Percentiles rank a stretch among this genome's conserved stretches.
phyloP scores from a whole-genome alignment of 2,888 invertebrate genomes.

The Polietes domitor region DNA sequence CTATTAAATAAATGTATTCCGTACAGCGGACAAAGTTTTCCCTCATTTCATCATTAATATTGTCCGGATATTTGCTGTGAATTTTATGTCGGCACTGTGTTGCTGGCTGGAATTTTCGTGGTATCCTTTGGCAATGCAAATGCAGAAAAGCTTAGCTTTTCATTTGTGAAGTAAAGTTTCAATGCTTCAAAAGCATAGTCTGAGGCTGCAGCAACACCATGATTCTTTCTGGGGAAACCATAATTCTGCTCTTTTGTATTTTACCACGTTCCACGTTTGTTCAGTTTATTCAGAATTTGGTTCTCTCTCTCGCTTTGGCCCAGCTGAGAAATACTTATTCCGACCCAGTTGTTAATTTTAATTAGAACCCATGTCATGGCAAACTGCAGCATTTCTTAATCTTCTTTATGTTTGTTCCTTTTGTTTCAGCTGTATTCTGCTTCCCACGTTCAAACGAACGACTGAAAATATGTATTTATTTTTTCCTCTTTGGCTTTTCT shows the following conservation, averaged over 20 bases:
- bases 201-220: not conserved
- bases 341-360: constrained; percentile 40
- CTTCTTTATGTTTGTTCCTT: not conserved
- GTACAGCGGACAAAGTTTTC: no score
- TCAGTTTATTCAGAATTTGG: not conserved
- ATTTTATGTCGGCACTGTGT: no score
- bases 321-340: constrained; percentile 20
- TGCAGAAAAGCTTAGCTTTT: no score
- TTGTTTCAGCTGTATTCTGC: not conserved
- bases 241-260: not conserved
- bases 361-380: constrained; percentile 28
- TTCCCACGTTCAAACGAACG: not conserved
- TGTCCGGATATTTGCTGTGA: no score
- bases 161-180: no score
- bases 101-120: no score
- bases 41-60: no score
- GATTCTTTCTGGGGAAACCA: not conserved
- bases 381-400: not conserved
- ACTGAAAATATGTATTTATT: not conserved
- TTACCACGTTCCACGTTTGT: not conserved
- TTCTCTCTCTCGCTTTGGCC: not conserved
- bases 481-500: not conserved
- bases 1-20: no score
- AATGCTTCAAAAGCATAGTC: not conserved
- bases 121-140: no score